A percentile compares a stretch with the other conserved stretches of the same genome.
phyloP scores from a whole-genome alignment of 1,140 invertebrate species.

The Panagrolaimus sp. region DNA sequence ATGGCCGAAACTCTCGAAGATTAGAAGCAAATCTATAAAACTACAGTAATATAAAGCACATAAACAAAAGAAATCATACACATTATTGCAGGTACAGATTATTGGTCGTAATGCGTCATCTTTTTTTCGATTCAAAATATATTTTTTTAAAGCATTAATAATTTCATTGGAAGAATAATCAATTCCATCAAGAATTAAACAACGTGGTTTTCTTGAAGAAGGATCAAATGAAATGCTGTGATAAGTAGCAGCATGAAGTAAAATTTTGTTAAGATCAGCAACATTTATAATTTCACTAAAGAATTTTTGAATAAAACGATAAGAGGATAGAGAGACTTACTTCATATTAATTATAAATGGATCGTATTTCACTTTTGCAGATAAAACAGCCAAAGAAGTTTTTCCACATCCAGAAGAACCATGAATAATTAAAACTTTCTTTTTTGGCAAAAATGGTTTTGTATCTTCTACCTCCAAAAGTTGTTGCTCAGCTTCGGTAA shows the following conservation, averaged over 20 bases:
- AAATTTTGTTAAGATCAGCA: background rate
- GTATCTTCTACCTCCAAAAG: background rate
- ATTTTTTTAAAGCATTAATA: background rate
- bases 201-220: background rate
- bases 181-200: background rate
- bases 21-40: background rate
- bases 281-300: background rate
- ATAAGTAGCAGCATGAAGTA: conserved; percentile 5
- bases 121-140: conserved; percentile 4
- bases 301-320: no score
- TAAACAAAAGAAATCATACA: background rate
- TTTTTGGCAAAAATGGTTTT: background rate
- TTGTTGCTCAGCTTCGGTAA: background rate
- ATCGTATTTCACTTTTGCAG: background rate
- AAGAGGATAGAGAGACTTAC: background rate
- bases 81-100: conserved; percentile 8
- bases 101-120: conserved; percentile 1
- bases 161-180: background rate
- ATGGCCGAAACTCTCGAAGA: background rate
- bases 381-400: background rate
- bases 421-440: conserved; percentile 7
- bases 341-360: conserved; percentile 5
- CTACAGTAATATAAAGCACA: background rate
- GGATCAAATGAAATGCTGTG: background rate
- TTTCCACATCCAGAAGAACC: conserved; percentile 1